Evolutionary conservation across 2,888 invertebrate species (phyloP), one percentile per base, ranked within the genome.

Genomic region (Brachyopa scutellaris): DNA sequence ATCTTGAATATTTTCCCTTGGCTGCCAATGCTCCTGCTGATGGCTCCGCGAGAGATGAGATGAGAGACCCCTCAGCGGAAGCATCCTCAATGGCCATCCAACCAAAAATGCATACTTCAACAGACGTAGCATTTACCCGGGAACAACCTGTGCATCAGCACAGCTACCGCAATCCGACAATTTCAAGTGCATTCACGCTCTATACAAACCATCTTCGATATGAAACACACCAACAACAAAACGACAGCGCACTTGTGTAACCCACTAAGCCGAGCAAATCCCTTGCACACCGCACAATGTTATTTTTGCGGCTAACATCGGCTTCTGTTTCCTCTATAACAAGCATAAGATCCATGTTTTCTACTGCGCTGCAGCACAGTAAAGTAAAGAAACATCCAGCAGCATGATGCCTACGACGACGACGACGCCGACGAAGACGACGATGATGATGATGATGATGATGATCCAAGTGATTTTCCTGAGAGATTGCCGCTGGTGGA

Each of bases 381-480:
- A 15, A 36, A 61, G 47, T 23, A 62, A 64, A 77, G 31, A 61
- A 61, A 47, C 74, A 70, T 59, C 61, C 53, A 53, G 8, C 55
- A 51, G 57, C 53, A 29, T n/a, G 11, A 13, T 11, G 51, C 26
- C 31, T 29, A 31, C 36, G 47, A 67, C 29, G 36, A 40, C 23
- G 70, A 64, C 51, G n/a, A 51, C 45, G 21, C 33, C 23, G 17
- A 15, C 15, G 42, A 67, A 11, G n/a, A 23, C 11, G 77, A 53
- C 19, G 76, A 70, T 19, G 8, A 59, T 9, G 59, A 73, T 8
- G 51, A 80, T 15, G 74, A 70, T 53, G 61, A 76, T 59, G 82
- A 83, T 61, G 82, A 77, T 77, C 82, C 82, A 83, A 77, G 80
- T 83, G 82, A 83, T 83, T 83, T 83, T 61, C 61, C 77, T 83